Evolutionary conservation across 2,888 invertebrate species (phyloP).

Genomic region (Macrophya alboannulata): DNA sequence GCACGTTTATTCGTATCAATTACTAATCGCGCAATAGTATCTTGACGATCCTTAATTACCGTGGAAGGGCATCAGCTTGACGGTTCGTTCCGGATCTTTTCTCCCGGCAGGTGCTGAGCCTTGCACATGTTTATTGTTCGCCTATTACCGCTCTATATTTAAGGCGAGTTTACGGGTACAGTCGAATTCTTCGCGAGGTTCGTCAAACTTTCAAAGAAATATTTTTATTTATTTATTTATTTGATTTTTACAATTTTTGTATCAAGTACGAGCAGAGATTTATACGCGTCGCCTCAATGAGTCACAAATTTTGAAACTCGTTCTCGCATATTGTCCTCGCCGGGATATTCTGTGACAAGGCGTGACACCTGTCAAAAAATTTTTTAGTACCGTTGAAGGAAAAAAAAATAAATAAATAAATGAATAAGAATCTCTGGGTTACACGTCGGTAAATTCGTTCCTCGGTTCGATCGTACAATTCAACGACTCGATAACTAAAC

Average conservation of each 20-base stretch:
- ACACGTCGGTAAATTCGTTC: not conserved
- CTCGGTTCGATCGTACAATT: not conserved
- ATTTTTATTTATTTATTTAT: not conserved
- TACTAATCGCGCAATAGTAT: constrained; percentile 31
- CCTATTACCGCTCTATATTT: constrained; percentile 31
- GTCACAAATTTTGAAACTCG: constrained; percentile 13
- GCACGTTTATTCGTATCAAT: constrained; percentile 46
- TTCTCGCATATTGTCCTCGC: not conserved
- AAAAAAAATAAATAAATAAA: not conserved
- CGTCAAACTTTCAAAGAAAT: not conserved
- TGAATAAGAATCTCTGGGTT: not conserved
- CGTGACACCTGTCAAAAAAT: constrained; percentile 77
- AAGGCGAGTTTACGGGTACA: not conserved
- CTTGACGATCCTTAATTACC: constrained; percentile 52
- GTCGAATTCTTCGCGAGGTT: not conserved
- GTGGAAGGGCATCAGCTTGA: constrained; percentile 43
- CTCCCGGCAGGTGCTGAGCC: constrained; percentile 30
- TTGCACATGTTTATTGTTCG: constrained; percentile 40
- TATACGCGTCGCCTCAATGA: not conserved
- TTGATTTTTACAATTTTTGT: not conserved
- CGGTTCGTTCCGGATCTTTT: constrained; percentile 46
- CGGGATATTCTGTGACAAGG: not conserved
- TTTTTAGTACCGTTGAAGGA: constrained; percentile 77
- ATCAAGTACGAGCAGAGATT: not conserved
- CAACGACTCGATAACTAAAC: not conserved